A percentile compares a stretch with the other conserved stretches of the same genome.
Conservation (phyloP, 2,797 vertebrate species). For the Malurus splendens region DNA sequence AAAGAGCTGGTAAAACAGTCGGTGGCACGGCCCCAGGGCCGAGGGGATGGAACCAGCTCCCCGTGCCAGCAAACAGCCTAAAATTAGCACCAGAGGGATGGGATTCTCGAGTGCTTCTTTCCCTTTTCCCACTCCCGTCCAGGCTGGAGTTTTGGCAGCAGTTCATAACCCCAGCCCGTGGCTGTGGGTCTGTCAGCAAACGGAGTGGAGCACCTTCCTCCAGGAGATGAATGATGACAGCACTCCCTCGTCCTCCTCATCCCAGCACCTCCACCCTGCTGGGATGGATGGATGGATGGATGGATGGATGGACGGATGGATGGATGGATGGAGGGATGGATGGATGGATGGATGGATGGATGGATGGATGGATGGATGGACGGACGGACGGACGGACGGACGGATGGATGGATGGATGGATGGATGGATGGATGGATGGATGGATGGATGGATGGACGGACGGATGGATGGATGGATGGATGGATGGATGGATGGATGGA, state of each 20-base stretch:
- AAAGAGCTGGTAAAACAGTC: not conserved
- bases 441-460: no score
- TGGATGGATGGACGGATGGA: no score
- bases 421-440: no score
- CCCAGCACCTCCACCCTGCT: not conserved
- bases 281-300: not conserved
- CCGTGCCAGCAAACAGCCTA: not conserved
- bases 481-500: no score
- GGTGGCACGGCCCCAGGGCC: not conserved
- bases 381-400: no score
- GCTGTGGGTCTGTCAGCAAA: not conserved
- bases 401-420: not conserved
- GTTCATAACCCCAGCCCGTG: not conserved
- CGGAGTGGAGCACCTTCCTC: not conserved
- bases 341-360: no score
- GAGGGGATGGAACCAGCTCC: not conserved
- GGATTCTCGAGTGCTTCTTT: not conserved
- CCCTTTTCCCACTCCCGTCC: not conserved
- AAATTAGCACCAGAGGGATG: not conserved
- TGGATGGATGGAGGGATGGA: no score
- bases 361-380: no score
- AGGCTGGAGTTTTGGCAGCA: slow-evolving; percentile 1
- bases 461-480: no score
- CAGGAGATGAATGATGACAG: not conserved
- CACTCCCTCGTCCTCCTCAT: not conserved